phyloP scores from a whole-genome alignment of 2,888 invertebrate genomes.

The Aromia moschata region DNA sequence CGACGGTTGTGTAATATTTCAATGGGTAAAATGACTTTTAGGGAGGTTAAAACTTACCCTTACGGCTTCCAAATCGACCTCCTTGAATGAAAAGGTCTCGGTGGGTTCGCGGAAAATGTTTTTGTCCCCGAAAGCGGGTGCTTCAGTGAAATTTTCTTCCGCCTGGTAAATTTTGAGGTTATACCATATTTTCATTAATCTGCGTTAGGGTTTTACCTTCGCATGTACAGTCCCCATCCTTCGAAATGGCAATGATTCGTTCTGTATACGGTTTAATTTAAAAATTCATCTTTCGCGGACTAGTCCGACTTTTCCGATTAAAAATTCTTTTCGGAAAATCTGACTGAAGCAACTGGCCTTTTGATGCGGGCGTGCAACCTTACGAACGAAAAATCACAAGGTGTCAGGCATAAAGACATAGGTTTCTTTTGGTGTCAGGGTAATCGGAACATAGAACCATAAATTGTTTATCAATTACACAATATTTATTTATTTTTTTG shows the following conservation, averaged over 20 bases:
- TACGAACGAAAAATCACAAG: slow-evolving; percentile 2
- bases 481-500: too few relatives aligned
- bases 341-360: slow-evolving; percentile 23
- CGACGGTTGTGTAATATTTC: too few relatives aligned
- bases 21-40: too few relatives aligned
- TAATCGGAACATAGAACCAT: too few relatives aligned
- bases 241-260: slow-evolving; percentile 1
- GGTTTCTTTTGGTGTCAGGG: too few relatives aligned
- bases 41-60: slow-evolving; percentile 50
- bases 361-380: slow-evolving; percentile 14
- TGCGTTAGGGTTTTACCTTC: too few relatives aligned
- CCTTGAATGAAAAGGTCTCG: slow-evolving; percentile 50
- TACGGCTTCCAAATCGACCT: slow-evolving; percentile 67
- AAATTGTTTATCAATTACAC: not conserved
- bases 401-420: too few relatives aligned
- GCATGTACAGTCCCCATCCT: slow-evolving; percentile 63
- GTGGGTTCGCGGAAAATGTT: slow-evolving; percentile 34
- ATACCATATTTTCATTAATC: slow-evolving; percentile 39
- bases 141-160: slow-evolving; percentile 42
- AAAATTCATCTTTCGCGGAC: slow-evolving; percentile 9
- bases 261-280: slow-evolving; percentile 25
- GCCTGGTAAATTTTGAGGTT: slow-evolving; percentile 48
- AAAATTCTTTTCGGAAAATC: slow-evolving; percentile 23
- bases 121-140: slow-evolving; percentile 35
- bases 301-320: not conserved